Conservation (phyloP, 2,113 vertebrate genomes). For the Rutilus rutilus region DNA sequence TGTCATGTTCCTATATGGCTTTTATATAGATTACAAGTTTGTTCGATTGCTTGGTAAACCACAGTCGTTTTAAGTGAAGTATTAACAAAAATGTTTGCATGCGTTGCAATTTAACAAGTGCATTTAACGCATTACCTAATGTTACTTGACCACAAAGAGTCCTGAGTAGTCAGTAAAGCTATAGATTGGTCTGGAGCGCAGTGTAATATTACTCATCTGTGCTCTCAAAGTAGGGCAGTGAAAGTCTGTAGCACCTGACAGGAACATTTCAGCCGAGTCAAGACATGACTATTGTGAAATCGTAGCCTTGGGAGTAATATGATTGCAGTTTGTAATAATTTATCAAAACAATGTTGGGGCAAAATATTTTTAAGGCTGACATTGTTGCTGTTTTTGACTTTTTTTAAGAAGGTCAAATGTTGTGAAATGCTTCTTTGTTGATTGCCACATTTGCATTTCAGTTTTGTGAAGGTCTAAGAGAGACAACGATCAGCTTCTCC, state of each 20-base stretch:
- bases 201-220: background rate
- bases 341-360: background rate
- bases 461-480: background rate
- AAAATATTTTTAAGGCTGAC: background rate
- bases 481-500: constrained; percentile 15
- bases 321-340: background rate
- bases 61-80: constrained; percentile 3
- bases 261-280: background rate
- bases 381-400: constrained; percentile 9
- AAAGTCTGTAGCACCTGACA: background rate
- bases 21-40: background rate
- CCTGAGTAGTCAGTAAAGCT: constrained; percentile 41
- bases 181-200: background rate
- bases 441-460: background rate
- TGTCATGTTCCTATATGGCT: background rate
- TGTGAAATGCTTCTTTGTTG: background rate
- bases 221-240: background rate
- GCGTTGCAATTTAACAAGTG: constrained; percentile 21
- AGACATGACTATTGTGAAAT: constrained; percentile 2
- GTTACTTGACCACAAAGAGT: background rate
- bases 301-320: background rate
- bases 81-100: constrained; percentile 31
- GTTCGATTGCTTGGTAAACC: constrained; percentile 13
- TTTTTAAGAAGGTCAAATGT: background rate
- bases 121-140: constrained; percentile 11